Percentiles rank a stretch among this genome's conserved stretches.
Conservation (phyloP, 2,797 vertebrate species). For the Phyllotis vaccarum region DNA sequence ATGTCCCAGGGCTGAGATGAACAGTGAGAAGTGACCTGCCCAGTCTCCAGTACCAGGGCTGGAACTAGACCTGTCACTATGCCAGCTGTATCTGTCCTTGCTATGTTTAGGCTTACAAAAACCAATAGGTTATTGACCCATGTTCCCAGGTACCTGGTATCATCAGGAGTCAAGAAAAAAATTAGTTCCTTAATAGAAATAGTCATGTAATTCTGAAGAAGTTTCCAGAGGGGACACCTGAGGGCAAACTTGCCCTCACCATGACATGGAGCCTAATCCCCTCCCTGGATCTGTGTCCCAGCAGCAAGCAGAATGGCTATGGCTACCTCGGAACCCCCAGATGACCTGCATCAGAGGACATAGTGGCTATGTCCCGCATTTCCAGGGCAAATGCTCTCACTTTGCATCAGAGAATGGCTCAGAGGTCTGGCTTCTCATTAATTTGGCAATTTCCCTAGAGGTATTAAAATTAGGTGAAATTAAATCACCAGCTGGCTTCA, state of each 20-base stretch:
- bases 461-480: slow-evolving; percentile 73
- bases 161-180: neutral
- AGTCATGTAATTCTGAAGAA: neutral
- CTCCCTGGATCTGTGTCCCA: neutral
- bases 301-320: neutral
- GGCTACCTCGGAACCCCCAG: neutral
- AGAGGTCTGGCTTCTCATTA: slow-evolving; percentile 66
- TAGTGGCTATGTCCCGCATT: neutral
- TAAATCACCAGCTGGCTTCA: slow-evolving; percentile 73
- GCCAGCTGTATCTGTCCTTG: neutral
- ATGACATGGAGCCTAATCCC: neutral
- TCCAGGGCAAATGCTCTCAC: neutral
- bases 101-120: neutral
- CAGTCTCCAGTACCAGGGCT: neutral
- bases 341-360: neutral
- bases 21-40: neutral
- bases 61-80: neutral
- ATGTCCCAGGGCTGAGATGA: neutral
- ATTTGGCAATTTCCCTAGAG: slow-evolving; percentile 71
- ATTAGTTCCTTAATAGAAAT: neutral
- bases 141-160: neutral
- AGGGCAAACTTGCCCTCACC: neutral
- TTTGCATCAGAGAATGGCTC: neutral
- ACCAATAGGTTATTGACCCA: neutral
- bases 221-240: neutral